phyloP scores from a whole-genome alignment of 2,797 vertebrate species.

The Peromyscus eremicus region DNA sequence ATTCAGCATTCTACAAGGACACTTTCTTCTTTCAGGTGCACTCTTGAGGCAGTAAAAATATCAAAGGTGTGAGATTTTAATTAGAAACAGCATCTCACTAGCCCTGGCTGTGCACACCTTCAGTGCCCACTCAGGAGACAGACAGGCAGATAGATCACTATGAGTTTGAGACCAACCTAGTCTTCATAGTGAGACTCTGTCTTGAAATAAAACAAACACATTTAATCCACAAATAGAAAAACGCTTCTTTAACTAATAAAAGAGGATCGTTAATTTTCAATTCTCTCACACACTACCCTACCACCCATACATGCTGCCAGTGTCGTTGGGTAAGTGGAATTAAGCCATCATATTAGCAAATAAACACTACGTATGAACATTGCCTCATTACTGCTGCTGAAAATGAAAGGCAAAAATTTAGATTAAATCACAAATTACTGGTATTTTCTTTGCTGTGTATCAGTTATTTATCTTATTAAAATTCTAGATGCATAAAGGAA shows the following conservation, averaged over 20 bases:
- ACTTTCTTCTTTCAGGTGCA: not conserved
- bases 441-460: not conserved
- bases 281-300: not conserved
- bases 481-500: not conserved
- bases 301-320: not conserved
- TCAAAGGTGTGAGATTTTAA: constrained; percentile 28
- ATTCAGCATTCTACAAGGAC: not conserved
- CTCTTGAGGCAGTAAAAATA: not conserved
- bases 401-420: not conserved
- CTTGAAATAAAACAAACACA: not conserved
- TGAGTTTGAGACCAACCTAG: not conserved
- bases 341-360: constrained; percentile 12
- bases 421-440: constrained; percentile 21
- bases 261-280: not conserved
- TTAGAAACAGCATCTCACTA: not conserved
- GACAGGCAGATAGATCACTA: not conserved
- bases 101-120: not conserved
- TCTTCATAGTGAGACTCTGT: not conserved
- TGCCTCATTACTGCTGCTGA: not conserved
- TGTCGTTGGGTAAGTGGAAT: not conserved
- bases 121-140: not conserved
- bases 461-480: not conserved
- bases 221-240: not conserved
- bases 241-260: not conserved
- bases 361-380: not conserved